Evolutionary conservation across 2,888 invertebrate species (phyloP).

Genomic region (Cheilosia vernalis): DNA sequence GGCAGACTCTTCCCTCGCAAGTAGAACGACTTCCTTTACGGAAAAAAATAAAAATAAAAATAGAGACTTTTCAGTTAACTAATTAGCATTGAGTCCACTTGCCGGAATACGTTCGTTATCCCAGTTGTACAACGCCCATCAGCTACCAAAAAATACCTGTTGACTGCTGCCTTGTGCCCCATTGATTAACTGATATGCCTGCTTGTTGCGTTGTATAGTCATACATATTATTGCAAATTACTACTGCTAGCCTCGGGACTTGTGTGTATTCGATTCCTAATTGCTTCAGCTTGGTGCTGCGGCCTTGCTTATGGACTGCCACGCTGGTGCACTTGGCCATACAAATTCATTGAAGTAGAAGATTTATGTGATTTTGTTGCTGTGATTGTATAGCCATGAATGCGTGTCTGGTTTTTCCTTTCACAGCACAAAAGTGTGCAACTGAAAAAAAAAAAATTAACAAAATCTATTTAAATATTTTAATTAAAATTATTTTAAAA

Average conservation of each 20-base stretch:
- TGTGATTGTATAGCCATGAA: conserved; percentile 43
- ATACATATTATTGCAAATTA: conserved; percentile 60
- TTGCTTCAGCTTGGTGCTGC: conserved; percentile 46
- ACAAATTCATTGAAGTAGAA: conserved; percentile 39
- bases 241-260: conserved; percentile 34
- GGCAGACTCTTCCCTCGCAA: neutral
- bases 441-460: conserved; percentile 13
- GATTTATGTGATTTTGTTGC: conserved; percentile 62
- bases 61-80: conserved; percentile 1
- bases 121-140: conserved; percentile 19
- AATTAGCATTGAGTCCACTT: conserved; percentile 35
- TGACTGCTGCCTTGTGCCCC: conserved; percentile 49
- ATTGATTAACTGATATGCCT: conserved; percentile 64
- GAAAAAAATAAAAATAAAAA: neutral
- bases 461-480: conserved; percentile 59
- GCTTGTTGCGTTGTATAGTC: conserved; percentile 47
- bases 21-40: conserved; percentile 14
- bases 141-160: conserved; percentile 44
- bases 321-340: conserved; percentile 40
- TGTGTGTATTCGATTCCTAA: conserved; percentile 63
- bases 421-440: conserved; percentile 28
- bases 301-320: conserved; percentile 40
- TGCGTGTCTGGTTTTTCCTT: conserved; percentile 37
- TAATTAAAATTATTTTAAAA: conserved; percentile 59
- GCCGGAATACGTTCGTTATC: conserved; percentile 8